phyloP scores from a whole-genome alignment of 2,888 invertebrate genomes.

The Pinctada fucata region DNA sequence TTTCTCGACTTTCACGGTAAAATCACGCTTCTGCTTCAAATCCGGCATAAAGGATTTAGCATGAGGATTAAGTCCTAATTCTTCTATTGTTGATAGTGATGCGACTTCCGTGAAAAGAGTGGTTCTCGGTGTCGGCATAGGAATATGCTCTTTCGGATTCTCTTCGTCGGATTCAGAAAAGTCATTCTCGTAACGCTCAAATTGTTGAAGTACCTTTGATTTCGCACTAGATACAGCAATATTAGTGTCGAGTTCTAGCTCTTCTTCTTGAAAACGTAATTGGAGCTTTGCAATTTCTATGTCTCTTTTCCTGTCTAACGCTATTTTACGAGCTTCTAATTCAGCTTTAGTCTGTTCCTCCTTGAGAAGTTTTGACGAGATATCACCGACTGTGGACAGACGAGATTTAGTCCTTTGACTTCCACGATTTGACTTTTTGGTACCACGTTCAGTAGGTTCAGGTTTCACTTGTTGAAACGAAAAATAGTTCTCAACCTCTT shows the following conservation, averaged over 20 bases:
- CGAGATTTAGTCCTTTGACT: too few relatives aligned
- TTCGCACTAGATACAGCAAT: constrained; percentile 14
- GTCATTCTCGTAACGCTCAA: background rate
- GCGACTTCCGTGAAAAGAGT: too few relatives aligned
- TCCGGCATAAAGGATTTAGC: background rate
- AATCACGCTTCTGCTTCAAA: too few relatives aligned
- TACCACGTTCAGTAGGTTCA: too few relatives aligned
- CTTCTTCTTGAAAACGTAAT: constrained; percentile 15
- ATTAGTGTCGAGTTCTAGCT: constrained; percentile 11
- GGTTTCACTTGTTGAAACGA: too few relatives aligned
- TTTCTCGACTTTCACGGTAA: too few relatives aligned
- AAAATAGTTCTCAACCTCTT: too few relatives aligned
- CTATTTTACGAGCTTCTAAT: constrained; percentile 1
- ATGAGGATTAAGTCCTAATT: background rate
- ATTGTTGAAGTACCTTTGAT: constrained; percentile 9
- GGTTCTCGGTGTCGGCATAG: too few relatives aligned
- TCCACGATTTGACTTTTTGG: too few relatives aligned
- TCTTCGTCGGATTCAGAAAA: background rate
- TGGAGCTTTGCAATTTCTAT: constrained; percentile 17
- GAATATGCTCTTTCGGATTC: background rate
- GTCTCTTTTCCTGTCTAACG: constrained; percentile 2
- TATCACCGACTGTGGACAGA: background rate
- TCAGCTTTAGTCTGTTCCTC: constrained; percentile 13
- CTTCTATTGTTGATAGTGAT: too few relatives aligned
- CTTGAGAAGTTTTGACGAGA: background rate